Evolutionary conservation across 30 jellyfish, hydroid and myxozoan genomes (phyloP).

Genomic region (Cassiopea xamachana): DNA sequence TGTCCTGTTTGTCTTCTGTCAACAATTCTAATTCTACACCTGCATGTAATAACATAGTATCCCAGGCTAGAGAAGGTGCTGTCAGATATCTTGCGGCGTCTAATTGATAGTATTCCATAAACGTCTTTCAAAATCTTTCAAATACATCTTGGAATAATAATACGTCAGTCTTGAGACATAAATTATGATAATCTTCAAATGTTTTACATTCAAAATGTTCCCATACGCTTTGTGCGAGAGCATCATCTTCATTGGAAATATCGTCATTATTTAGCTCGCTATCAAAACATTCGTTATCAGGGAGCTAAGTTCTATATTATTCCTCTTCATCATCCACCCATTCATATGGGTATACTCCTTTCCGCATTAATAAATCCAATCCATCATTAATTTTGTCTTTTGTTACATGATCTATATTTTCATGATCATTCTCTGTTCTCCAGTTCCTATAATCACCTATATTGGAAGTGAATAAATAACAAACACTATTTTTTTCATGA

Average conservation of each 20-base stretch:
- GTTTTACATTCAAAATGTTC: background rate
- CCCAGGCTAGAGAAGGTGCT: background rate
- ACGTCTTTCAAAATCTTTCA: background rate
- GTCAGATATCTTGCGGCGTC: background rate
- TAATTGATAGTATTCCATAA: background rate
- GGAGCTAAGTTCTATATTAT: background rate
- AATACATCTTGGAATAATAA: background rate
- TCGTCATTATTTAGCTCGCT: background rate
- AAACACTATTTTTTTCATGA: too few relatives aligned
- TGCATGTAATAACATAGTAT: background rate
- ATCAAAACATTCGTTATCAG: background rate
- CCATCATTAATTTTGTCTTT: too few relatives aligned
- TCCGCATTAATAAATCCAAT: too few relatives aligned
- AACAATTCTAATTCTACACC: background rate
- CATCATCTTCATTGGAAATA: background rate
- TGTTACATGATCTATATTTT: too few relatives aligned
- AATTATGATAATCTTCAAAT: background rate
- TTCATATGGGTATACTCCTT: background rate
- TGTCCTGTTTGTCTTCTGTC: background rate
- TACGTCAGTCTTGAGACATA: background rate
- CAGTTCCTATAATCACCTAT: too few relatives aligned
- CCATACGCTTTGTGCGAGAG: background rate
- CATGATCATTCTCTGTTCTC: too few relatives aligned
- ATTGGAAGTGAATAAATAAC: too few relatives aligned
- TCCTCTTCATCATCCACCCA: background rate